phyloP scores from a whole-genome alignment of 2,797 vertebrate species.

The Argyrosomus regius region DNA sequence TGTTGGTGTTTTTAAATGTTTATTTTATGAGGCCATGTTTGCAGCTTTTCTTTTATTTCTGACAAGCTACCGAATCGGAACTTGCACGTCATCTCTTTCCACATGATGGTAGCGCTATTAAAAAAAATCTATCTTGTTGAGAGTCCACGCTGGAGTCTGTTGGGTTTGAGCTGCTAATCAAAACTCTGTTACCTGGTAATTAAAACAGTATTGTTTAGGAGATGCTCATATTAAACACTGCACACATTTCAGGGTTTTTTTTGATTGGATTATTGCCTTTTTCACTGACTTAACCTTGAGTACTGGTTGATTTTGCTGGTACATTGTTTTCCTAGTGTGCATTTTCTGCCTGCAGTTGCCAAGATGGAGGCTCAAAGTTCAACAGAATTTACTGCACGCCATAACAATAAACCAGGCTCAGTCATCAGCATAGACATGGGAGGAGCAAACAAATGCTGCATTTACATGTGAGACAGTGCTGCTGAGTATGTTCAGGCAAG shows the following conservation, averaged over 20 bases:
- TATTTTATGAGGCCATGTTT: slow-evolving; percentile 1
- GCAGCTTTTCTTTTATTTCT: slow-evolving; percentile 2
- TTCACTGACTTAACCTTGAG: slow-evolving; percentile 15
- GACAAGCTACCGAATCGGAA: background rate
- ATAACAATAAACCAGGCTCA: slow-evolving; percentile 75
- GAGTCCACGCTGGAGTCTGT: background rate
- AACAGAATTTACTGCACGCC: slow-evolving; percentile 77
- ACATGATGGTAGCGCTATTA: background rate
- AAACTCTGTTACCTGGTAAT: background rate
- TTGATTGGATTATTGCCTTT: background rate
- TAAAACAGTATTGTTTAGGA: background rate
- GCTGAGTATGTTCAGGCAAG: slow-evolving; percentile 68
- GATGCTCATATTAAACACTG: background rate
- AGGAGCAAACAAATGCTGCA: slow-evolving; percentile 75
- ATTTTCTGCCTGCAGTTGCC: slow-evolving; percentile 59
- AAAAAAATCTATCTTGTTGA: background rate
- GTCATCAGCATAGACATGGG: slow-evolving; percentile 65
- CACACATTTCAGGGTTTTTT: too few species aligned
- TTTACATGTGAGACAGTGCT: slow-evolving; percentile 72
- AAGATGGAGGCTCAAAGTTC: slow-evolving; percentile 83
- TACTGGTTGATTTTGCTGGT: slow-evolving; percentile 16
- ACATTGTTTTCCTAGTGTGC: slow-evolving; percentile 22
- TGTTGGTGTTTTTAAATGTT: background rate
- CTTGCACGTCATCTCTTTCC: background rate
- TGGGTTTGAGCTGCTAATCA: slow-evolving; percentile 6